Conservation (phyloP, 2,888 invertebrate species). For the Melieria crassipennis region DNA sequence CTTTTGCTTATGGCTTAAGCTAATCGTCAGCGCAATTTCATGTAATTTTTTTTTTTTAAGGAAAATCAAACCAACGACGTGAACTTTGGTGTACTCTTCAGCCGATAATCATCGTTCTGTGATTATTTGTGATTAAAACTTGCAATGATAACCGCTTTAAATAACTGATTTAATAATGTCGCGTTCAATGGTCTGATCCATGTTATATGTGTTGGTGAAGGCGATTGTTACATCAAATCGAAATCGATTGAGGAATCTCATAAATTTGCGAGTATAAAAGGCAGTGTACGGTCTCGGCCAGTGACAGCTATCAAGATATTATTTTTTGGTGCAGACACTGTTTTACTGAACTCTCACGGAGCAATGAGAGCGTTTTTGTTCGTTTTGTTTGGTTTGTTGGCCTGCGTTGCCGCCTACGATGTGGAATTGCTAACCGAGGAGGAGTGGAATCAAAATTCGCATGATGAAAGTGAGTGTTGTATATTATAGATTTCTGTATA, state of each 20-base stretch:
- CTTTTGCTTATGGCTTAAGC: too few species aligned
- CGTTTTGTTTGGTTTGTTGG: conserved; percentile 50
- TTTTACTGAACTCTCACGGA: conserved; percentile 14
- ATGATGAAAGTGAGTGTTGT: conserved; percentile 49
- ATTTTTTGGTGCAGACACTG: conserved; percentile 27
- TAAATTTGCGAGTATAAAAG: conserved; percentile 51
- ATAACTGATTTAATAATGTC: too few species aligned
- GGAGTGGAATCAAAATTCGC: conserved; percentile 48
- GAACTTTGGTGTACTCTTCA: too few species aligned
- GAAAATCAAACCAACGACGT: too few species aligned
- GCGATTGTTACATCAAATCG: too few species aligned
- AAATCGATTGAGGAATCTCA: not conserved
- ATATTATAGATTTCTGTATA: not conserved
- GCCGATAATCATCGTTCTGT: too few species aligned
- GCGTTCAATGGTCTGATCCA: too few species aligned
- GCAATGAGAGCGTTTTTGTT: conserved; percentile 46
- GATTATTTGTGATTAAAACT: too few species aligned
- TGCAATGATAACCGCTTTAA: too few species aligned
- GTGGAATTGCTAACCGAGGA: conserved; percentile 48
- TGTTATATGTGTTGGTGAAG: too few species aligned
- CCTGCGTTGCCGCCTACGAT: conserved; percentile 49
- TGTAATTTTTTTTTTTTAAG: too few species aligned
- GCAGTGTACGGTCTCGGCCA: not conserved
- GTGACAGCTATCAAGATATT: conserved; percentile 36
- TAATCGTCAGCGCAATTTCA: too few species aligned